Base-by-base conservation (phyloP, 2,797 vertebrate species). In the Scleropages formosus region DNA sequence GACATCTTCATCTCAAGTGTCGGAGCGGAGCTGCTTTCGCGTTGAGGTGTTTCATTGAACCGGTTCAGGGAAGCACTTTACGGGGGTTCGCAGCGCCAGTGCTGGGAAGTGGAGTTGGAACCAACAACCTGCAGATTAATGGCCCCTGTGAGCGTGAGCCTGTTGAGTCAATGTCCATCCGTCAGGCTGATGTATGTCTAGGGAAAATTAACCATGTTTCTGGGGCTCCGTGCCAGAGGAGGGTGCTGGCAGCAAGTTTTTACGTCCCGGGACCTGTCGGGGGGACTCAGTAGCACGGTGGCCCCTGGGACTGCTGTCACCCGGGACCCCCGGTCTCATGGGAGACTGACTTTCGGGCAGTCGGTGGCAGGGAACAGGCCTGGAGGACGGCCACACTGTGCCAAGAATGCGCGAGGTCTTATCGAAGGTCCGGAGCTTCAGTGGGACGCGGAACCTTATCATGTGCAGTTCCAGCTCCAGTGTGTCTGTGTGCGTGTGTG, bases 381-480 rank as follows among this genome's bases (percentile, higher is more conserved):
- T 18, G 10, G 8, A 7, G 67, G 49, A 22, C 24, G 46, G 4
- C 1, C 51, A 31, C 51, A 68, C 31, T n/a, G 44, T 59, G 56
- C 58, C 39, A 59, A 60, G 56, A 59, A 59, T 47, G 44, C 66
- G 31, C 26, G 64, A 74, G 66, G 20, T 22, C 13, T 74, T 74
- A 51, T 74, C 60, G 51, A 22, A 27, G 60, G 20, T 60, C 27
- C 58, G 46, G 51, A 27, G 49, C 13, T 46, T 66, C n/a, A 12
- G n/a, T 59, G 53, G 64, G 56, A 68, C 20, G 60, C 53, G 60
- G 56, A n/a, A 11, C 51, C 65, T 61, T 59, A 67, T 68, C 39
- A 26, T 12, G 13, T 15, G 49, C 9, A 20, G 22, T 60, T 71
- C 69, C 51, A 58, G 65, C 44, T 26, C 53, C 22, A 46, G 53